phyloP scores from a whole-genome alignment of 2,797 vertebrate species.

The Poeciliopsis paucimaculata region DNA sequence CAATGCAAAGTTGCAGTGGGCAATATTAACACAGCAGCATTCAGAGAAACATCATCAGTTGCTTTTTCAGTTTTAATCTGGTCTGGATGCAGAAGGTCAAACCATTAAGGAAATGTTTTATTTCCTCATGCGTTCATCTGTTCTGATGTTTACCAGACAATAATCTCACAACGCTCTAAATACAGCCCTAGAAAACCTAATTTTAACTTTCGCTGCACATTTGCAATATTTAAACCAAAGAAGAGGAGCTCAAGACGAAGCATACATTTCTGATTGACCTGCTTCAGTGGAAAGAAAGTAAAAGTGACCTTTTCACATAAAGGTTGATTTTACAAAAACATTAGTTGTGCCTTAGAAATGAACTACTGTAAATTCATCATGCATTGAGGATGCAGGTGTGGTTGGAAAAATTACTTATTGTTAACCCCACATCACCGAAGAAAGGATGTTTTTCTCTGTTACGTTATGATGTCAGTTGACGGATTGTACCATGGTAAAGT shows the following conservation, averaged over 20 bases:
- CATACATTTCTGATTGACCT: not conserved
- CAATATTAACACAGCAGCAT: not conserved
- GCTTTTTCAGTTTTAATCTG: not conserved
- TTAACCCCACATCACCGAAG: not conserved
- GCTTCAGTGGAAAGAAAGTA: not conserved
- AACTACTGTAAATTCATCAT: not conserved
- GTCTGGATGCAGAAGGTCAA: not conserved
- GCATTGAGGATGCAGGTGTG: not conserved
- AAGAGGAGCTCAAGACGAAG: not conserved
- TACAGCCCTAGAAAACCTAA: not conserved
- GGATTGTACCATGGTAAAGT: not conserved
- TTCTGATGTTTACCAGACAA: not conserved
- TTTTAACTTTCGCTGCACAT: not conserved
- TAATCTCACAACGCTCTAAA: not conserved
- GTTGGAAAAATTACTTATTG: not conserved
- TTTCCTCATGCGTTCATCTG: not conserved
- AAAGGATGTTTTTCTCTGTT: constrained; percentile 1
- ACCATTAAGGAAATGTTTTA: not conserved
- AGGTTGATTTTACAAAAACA: not conserved
- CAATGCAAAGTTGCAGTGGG: not conserved
- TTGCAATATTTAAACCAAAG: not conserved
- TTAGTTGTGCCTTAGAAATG: not conserved
- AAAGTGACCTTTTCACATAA: not conserved
- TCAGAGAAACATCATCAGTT: not conserved
- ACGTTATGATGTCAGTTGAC: not conserved